A percentile compares a stretch with the other conserved stretches of the same genome.
These are phyloP conservation scores for Scolanthus callimorphus DNA, from an alignment of 92 coral and sea anemone genomes.

Conservation along the genomic window DNA sequence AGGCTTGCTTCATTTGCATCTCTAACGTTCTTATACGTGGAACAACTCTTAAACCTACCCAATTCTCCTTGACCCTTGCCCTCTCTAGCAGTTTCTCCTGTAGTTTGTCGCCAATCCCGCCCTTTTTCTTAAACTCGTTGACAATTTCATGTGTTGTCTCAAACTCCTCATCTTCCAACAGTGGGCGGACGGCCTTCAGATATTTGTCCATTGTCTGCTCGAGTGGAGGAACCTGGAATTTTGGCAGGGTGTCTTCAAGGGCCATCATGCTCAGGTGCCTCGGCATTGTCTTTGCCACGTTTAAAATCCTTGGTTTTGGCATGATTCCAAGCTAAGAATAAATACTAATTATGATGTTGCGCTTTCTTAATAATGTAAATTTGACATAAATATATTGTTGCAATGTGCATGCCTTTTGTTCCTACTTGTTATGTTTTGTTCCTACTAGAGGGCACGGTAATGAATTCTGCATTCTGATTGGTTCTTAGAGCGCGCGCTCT, in stretches of 20 bases:
- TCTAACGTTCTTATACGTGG: too few species aligned
- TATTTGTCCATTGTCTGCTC: constrained; percentile 95
- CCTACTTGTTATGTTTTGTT: too few species aligned
- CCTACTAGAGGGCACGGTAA: too few species aligned
- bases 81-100: constrained; percentile 73
- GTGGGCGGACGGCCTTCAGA: constrained; percentile 63
- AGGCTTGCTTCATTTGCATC: too few species aligned
- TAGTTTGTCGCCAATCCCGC: constrained; percentile 79
- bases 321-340: background rate
- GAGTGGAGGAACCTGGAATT: constrained; percentile 84
- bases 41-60: constrained; percentile 88
- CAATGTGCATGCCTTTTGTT: too few species aligned
- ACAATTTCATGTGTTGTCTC: constrained; percentile 64
- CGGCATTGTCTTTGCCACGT: constrained; percentile 35
- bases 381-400: too few species aligned
- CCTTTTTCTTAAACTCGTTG: constrained; percentile 78
- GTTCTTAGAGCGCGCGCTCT: too few species aligned
- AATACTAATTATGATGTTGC: too few species aligned
- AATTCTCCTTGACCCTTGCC: constrained; percentile 72
- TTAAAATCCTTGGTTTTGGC: constrained; percentile 34
- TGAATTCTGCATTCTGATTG: too few species aligned
- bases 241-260: constrained; percentile 77
- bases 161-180: constrained; percentile 85
- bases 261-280: constrained; percentile 74
- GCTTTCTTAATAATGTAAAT: too few species aligned